Evolutionary conservation across 1,140 invertebrate species (phyloP).

Genomic region (Bombus soroeensis): DNA sequence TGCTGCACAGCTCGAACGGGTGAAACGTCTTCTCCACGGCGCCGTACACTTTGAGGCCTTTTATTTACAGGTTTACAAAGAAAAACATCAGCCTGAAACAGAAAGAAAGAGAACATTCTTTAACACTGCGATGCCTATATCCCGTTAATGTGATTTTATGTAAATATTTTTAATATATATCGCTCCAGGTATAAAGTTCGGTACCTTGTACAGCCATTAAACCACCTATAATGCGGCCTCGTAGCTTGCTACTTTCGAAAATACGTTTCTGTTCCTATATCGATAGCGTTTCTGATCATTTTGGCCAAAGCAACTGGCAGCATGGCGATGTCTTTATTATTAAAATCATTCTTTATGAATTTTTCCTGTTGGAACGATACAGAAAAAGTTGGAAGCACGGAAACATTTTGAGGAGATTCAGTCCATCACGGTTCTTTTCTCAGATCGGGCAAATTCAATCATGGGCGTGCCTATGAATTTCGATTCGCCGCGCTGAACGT

Average conservation of each 20-base stretch:
- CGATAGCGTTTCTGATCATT: neutral
- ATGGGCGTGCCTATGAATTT: slow-evolving; percentile 48
- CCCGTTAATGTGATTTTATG: slow-evolving; percentile 67
- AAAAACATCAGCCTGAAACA: slow-evolving; percentile 81
- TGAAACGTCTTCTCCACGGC: slow-evolving; percentile 82
- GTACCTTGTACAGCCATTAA: slow-evolving; percentile 76
- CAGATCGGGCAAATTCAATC: slow-evolving; percentile 38
- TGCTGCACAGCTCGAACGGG: slow-evolving; percentile 82
- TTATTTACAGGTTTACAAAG: slow-evolving; percentile 76
- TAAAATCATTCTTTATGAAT: neutral
- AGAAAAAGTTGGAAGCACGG: neutral
- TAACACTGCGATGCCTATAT: slow-evolving; percentile 51
- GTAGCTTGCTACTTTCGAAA: neutral
- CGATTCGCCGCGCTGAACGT: slow-evolving; percentile 36
- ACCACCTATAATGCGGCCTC: slow-evolving; percentile 33
- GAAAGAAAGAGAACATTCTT: slow-evolving; percentile 57
- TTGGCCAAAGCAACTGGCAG: too few species aligned
- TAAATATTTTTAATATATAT: slow-evolving; percentile 71
- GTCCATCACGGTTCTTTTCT: too few species aligned
- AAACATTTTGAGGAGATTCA: neutral
- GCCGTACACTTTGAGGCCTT: slow-evolving; percentile 84
- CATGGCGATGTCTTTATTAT: neutral
- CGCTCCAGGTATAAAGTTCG: slow-evolving; percentile 80
- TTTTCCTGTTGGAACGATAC: neutral
- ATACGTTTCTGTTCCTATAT: neutral